phyloP scores from a whole-genome alignment of 1,140 invertebrate species.

The Dreissena polymorpha region DNA sequence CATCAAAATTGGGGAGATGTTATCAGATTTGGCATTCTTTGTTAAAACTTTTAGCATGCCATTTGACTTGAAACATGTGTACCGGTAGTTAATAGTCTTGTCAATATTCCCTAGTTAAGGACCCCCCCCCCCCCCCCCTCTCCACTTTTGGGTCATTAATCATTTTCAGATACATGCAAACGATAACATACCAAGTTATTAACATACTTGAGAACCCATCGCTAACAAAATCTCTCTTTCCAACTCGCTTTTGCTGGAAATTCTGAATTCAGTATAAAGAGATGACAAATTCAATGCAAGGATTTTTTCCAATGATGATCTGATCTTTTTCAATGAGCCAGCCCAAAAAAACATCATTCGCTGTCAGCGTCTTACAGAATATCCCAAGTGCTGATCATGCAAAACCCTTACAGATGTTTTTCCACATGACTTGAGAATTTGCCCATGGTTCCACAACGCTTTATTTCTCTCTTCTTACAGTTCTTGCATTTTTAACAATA shows the following conservation, averaged over 20 bases:
- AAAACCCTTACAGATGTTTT: too few relatives aligned
- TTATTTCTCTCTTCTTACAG: too few relatives aligned
- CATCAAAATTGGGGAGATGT: not conserved
- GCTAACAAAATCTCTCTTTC: too few relatives aligned
- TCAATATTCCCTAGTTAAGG: slow-evolving; percentile 4
- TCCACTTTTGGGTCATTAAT: slow-evolving; percentile 29
- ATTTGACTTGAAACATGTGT: slow-evolving; percentile 40
- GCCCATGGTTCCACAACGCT: too few relatives aligned
- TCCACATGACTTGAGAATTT: too few relatives aligned
- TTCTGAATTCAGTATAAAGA: not conserved
- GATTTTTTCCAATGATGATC: not conserved
- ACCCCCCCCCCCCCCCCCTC: not conserved
- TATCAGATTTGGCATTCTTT: slow-evolving; percentile 37
- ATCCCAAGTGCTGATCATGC: too few relatives aligned
- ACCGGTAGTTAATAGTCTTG: slow-evolving; percentile 23
- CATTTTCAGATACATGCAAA: not conserved
- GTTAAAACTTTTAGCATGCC: not conserved
- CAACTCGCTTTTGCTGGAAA: too few relatives aligned
- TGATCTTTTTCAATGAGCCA: not conserved
- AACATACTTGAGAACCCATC: not conserved
- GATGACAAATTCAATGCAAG: slow-evolving; percentile 24
- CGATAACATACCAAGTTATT: not conserved
- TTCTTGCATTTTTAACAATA: too few relatives aligned
- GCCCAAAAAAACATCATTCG: too few relatives aligned
- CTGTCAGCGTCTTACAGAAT: too few relatives aligned